phyloP scores from a whole-genome alignment of 2,797 vertebrate species.

The Lepilemur ruficaudatus region DNA sequence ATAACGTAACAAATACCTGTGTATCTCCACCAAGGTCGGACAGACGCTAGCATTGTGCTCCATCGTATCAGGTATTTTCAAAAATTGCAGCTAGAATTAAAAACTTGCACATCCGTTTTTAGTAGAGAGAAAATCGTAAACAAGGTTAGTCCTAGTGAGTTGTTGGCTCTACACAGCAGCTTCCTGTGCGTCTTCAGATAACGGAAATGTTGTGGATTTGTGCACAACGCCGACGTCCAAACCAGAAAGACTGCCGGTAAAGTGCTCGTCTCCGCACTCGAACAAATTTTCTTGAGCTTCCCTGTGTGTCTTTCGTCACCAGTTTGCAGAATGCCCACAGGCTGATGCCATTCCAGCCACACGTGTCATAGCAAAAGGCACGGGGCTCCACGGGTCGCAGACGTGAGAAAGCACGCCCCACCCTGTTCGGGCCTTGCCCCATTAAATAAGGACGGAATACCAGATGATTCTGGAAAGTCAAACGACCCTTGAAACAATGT shows the following conservation, averaged over 20 bases:
- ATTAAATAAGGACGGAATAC: neutral
- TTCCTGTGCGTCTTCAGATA: neutral
- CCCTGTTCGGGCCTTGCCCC: neutral
- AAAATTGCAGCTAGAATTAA: slow-evolving; percentile 4
- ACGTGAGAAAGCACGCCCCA: neutral
- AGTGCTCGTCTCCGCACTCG: neutral
- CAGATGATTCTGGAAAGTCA: neutral
- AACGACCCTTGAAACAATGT: neutral
- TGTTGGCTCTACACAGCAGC: neutral
- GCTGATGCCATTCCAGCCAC: neutral
- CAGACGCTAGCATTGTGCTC: neutral
- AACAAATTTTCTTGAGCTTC: neutral
- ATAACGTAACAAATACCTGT: neutral
- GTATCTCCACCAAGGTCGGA: neutral
- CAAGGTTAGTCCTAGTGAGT: neutral
- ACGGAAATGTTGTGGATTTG: neutral
- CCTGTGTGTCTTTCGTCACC: neutral
- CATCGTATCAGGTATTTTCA: neutral
- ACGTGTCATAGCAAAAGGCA: neutral
- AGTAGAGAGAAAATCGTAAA: neutral
- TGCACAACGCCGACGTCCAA: neutral
- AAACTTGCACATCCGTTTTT: slow-evolving; percentile 22
- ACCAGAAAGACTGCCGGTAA: neutral
- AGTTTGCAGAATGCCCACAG: neutral
- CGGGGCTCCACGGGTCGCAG: neutral